These are phyloP conservation scores for Willisornis vidua DNA, from an alignment of 2,113 vertebrate genomes.

Conservation along the genomic window DNA sequence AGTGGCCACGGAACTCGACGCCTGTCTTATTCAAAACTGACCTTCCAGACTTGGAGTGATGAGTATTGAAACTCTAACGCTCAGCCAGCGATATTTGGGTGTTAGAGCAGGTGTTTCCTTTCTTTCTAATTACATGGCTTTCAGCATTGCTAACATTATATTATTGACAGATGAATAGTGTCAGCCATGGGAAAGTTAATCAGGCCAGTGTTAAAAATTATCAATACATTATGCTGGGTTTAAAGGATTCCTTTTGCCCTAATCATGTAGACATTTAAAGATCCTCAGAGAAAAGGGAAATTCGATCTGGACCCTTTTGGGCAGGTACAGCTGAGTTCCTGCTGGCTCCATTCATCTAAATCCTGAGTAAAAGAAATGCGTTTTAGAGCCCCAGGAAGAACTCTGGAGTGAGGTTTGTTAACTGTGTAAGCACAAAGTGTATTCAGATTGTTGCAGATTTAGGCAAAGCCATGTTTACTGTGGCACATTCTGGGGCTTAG, in stretches of 20 bases:
- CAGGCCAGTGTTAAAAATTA: neutral
- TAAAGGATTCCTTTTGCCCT: neutral
- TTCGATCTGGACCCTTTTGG: neutral
- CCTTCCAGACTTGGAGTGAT: neutral
- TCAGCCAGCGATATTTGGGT: neutral
- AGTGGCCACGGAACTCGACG: neutral
- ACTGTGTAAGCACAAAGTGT: neutral
- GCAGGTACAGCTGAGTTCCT: neutral
- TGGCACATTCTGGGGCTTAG: neutral
- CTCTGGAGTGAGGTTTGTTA: neutral
- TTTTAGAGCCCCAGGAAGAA: neutral
- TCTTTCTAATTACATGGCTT: neutral
- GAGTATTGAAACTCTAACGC: neutral
- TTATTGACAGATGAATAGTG: neutral
- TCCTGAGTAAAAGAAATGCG: neutral
- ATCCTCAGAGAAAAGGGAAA: neutral
- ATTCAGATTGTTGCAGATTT: neutral
- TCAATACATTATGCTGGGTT: neutral
- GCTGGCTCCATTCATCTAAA: neutral
- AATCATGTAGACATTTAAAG: neutral
- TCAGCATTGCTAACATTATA: neutral
- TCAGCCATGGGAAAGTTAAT: conserved; percentile 32
- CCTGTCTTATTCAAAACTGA: neutral
- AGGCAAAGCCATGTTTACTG: neutral
- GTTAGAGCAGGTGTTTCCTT: neutral